phyloP scores from a whole-genome alignment of 1,140 invertebrate species.

The Lutraria rhynchaena region DNA sequence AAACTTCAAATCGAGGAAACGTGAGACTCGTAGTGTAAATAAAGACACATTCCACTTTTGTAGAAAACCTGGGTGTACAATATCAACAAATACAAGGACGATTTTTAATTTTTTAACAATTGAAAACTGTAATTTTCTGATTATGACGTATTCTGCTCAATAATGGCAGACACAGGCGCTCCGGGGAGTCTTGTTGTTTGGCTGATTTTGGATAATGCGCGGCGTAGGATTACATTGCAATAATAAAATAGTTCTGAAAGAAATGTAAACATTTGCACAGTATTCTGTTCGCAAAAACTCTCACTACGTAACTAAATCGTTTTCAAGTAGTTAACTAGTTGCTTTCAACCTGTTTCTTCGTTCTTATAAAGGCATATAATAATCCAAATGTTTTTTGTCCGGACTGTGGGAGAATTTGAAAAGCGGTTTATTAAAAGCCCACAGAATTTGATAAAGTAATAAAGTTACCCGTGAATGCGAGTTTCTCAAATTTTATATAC shows the following conservation, averaged over 20 bases:
- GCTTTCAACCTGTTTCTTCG: too few relatives aligned
- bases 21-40: constrained; percentile 11
- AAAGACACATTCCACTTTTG: constrained; percentile 8
- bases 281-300: too few relatives aligned
- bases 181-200: constrained; percentile 1
- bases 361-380: too few relatives aligned
- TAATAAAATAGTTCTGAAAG: not conserved
- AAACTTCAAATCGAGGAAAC: constrained; percentile 4
- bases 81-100: not conserved
- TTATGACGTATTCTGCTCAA: constrained; percentile 32
- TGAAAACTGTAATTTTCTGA: constrained; percentile 35
- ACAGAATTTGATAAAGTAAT: too few relatives aligned
- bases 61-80: not conserved
- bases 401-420: too few relatives aligned
- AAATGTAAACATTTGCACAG: constrained; percentile 9
- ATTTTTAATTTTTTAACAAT: constrained; percentile 27
- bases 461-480: too few relatives aligned
- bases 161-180: constrained; percentile 8
- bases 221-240: constrained; percentile 2
- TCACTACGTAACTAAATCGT: too few relatives aligned
- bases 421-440: too few relatives aligned
- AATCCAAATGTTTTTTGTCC: too few relatives aligned
- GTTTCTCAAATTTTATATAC: too few relatives aligned
- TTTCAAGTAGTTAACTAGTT: too few relatives aligned
- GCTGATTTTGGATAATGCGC: not conserved